phyloP scores from a whole-genome alignment of 2,113 vertebrate species.

The Ancistrus triradiatus region DNA sequence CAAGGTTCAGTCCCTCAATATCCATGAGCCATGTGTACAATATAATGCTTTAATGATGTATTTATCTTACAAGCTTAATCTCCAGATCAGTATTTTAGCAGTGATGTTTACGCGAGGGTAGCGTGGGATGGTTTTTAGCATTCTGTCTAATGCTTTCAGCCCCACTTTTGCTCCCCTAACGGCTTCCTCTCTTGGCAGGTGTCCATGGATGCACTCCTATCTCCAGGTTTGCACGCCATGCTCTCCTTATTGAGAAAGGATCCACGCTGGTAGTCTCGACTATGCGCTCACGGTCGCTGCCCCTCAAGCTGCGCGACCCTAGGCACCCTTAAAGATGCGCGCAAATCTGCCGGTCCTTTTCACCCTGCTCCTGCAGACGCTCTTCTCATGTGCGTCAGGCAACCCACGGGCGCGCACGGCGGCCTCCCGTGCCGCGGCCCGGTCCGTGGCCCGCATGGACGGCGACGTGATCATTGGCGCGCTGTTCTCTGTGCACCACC shows the following conservation, averaged over 20 bases:
- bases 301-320: conserved; percentile 61
- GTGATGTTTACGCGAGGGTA: no score
- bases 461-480: conserved; percentile 98
- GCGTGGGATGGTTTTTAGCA: no score
- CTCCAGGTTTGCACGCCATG: conserved; percentile 44
- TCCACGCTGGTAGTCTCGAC: conserved; percentile 31
- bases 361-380: conserved; percentile 29
- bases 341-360: conserved; percentile 64
- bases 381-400: not conserved
- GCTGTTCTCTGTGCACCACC: conserved; percentile 97
- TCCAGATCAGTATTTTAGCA: no score
- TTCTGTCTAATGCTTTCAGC: no score
- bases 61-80: no score
- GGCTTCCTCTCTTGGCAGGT: conserved; percentile 49
- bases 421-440: conserved; percentile 71
- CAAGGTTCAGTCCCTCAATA: no score
- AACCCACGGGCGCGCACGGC: conserved; percentile 48
- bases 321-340: conserved; percentile 84
- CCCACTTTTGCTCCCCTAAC: not conserved
- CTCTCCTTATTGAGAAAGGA: conserved; percentile 56
- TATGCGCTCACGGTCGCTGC: conserved; percentile 56
- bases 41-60: no score
- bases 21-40: no score
- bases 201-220: conserved; percentile 46
- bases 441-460: conserved; percentile 93